These are phyloP conservation scores for Alcis repandata DNA, from an alignment of 2,888 invertebrate genomes.

Conservation along the genomic window DNA sequence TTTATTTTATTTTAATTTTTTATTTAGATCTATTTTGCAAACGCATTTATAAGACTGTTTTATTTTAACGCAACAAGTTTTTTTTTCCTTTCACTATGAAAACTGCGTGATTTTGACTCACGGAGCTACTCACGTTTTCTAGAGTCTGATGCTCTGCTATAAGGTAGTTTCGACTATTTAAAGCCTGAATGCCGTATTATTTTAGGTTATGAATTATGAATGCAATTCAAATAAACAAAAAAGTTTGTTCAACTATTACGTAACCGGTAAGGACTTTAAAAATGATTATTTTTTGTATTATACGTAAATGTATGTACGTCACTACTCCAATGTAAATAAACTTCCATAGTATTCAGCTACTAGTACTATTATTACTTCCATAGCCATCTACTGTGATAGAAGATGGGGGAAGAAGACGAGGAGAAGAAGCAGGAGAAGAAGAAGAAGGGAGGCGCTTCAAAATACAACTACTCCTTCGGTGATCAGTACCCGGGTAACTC, in stretches of 20 bases:
- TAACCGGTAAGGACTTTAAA: neutral
- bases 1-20: conserved; percentile 3
- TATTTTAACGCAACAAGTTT: no score
- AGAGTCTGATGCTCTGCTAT: no score
- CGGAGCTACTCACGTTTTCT: no score
- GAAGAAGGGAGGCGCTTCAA: conserved; percentile 75
- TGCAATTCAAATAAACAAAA: neutral
- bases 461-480: conserved; percentile 83
- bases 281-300: neutral
- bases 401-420: conserved; percentile 71
- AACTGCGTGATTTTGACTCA: no score
- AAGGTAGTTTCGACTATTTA: no score
- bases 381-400: conserved; percentile 35
- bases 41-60: no score
- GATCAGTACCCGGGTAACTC: conserved; percentile 81
- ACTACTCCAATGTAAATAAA: neutral
- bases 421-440: conserved; percentile 67
- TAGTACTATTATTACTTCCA: no score
- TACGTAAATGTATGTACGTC: no score
- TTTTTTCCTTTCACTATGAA: no score
- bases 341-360: no score
- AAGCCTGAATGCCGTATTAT: neutral
- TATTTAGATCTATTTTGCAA: no score
- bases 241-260: neutral
- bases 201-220: neutral